A percentile compares a stretch with the other conserved stretches of the same genome.
Evolutionary conservation across 1,140 invertebrate species (phyloP).

Genomic region (Achatina immaculata): DNA sequence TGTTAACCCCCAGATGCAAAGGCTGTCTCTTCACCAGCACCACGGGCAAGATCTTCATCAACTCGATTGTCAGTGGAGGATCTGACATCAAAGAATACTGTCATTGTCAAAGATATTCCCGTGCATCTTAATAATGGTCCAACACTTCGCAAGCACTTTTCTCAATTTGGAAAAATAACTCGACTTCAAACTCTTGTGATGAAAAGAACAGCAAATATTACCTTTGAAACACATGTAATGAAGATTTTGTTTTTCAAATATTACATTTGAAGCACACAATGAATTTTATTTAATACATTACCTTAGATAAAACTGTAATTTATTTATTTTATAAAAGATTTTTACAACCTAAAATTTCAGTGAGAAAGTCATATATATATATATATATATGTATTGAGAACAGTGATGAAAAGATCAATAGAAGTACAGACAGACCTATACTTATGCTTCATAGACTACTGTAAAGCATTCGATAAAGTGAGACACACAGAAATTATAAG

Average conservation of each 20-base stretch:
- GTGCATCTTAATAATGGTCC: slow-evolving; percentile 53
- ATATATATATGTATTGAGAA: neutral
- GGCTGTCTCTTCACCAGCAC: neutral
- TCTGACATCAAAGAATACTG: slow-evolving; percentile 46
- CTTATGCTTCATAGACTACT: too few species aligned
- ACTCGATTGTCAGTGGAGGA: slow-evolving; percentile 45
- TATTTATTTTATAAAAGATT: neutral
- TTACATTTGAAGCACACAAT: neutral
- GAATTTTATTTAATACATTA: neutral
- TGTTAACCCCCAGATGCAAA: slow-evolving; percentile 19
- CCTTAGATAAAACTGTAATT: too few species aligned
- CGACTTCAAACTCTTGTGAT: slow-evolving; percentile 50
- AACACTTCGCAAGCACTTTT: slow-evolving; percentile 57
- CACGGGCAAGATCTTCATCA: neutral
- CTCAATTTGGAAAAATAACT: slow-evolving; percentile 57
- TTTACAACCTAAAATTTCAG: neutral
- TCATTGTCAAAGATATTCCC: slow-evolving; percentile 59
- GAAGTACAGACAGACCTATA: too few species aligned
- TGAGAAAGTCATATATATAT: neutral
- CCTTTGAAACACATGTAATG: slow-evolving; percentile 66
- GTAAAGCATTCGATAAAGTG: too few species aligned
- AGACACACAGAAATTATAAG: too few species aligned
- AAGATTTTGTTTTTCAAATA: slow-evolving; percentile 11
- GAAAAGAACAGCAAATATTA: slow-evolving; percentile 56
- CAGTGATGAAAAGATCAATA: too few species aligned